These are phyloP conservation scores for Synergus japonicus DNA, from an alignment of 2,888 invertebrate species.

Conservation along the genomic window DNA sequence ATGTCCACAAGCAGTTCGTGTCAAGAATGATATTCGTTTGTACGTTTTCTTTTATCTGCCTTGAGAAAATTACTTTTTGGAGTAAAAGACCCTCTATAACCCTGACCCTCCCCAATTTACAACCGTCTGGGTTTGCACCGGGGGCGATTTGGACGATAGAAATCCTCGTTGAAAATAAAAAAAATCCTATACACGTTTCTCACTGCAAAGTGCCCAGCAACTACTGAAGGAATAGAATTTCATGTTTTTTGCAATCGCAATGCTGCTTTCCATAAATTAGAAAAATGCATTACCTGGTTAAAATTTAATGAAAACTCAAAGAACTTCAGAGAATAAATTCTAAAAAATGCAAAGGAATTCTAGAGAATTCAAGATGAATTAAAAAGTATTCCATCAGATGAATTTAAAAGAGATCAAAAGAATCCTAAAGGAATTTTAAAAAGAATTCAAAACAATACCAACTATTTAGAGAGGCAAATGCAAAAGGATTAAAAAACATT, in stretches of 20 bases:
- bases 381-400: no score
- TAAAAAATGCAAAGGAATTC: no score
- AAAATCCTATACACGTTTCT: neutral
- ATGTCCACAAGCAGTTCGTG: conserved; percentile 27
- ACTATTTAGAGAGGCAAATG: no score
- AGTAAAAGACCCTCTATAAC: conserved; percentile 41
- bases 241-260: neutral
- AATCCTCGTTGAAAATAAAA: conserved; percentile 39
- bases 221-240: neutral
- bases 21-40: conserved; percentile 40
- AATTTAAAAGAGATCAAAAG: no score
- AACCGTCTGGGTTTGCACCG: conserved; percentile 41
- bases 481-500: no score
- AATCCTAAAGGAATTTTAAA: no score
- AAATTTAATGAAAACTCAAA: neutral
- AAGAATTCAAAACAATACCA: no score
- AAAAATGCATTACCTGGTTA: neutral
- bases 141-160: conserved; percentile 36
- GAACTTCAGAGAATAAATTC: no score
- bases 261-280: neutral
- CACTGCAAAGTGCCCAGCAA: neutral
- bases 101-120: conserved; percentile 41
- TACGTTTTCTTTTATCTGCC: conserved; percentile 37
- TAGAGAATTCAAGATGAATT: no score
- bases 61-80: conserved; percentile 41